A percentile compares a stretch with the other conserved stretches of the same genome.
Conservation (phyloP, 2,113 vertebrate species). For the Lampris megalopsis region DNA sequence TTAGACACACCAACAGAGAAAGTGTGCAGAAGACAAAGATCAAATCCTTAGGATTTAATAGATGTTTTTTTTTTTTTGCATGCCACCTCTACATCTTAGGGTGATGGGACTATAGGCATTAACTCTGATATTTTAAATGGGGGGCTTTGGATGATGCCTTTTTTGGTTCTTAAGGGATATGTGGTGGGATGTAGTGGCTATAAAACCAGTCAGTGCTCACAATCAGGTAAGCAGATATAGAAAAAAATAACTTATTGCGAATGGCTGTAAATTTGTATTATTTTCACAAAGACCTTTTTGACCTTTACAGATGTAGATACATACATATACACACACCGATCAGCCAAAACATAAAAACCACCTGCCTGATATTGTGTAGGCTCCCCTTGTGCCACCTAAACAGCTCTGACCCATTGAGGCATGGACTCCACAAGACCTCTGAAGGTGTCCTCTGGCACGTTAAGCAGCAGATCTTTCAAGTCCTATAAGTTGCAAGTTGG, state of each 20-base stretch:
- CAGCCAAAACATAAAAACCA: too few species aligned
- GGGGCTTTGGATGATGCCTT: neutral
- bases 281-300: neutral
- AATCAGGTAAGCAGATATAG: neutral
- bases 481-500: too few species aligned
- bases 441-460: too few species aligned
- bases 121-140: conserved; percentile 2
- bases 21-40: conserved; percentile 9
- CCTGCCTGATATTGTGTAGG: too few species aligned
- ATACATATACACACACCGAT: too few species aligned
- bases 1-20: neutral
- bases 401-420: too few species aligned
- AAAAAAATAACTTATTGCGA: neutral
- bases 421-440: too few species aligned
- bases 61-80: conserved; percentile 17
- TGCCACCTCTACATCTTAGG: conserved; percentile 16
- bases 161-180: neutral
- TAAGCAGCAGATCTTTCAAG: too few species aligned
- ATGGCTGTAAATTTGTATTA: neutral
- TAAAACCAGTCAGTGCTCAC: neutral
- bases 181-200: neutral
- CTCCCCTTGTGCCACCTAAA: too few species aligned
- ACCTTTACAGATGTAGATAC: too few species aligned
- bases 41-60: neutral
- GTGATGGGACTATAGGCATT: conserved; percentile 13